phyloP scores from a whole-genome alignment of 2,888 invertebrate genomes.

The Tortrix viridana region DNA sequence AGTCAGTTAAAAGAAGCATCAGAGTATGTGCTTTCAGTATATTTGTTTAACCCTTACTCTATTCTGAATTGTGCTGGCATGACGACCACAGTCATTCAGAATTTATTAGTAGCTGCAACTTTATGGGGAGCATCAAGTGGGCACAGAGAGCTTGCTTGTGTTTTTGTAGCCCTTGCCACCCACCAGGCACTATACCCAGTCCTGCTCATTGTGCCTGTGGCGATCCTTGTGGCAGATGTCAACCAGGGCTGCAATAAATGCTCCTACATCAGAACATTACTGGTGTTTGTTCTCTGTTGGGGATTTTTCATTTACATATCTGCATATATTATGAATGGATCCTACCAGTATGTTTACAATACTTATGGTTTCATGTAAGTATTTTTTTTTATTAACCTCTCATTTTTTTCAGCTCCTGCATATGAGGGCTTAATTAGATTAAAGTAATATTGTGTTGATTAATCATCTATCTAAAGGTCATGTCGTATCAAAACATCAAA shows the following conservation, averaged over 20 bases:
- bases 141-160: slow-evolving; percentile 84
- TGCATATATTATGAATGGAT: slow-evolving; percentile 86
- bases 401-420: too few species aligned
- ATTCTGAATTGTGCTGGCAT: slow-evolving; percentile 94
- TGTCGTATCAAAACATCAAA: too few species aligned
- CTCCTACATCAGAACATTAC: slow-evolving; percentile 76
- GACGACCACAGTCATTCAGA: slow-evolving; percentile 95
- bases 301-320: slow-evolving; percentile 84
- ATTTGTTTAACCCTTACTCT: slow-evolving; percentile 95
- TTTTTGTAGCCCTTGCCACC: slow-evolving; percentile 90
- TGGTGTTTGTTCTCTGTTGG: slow-evolving; percentile 82
- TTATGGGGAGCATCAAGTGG: slow-evolving; percentile 89
- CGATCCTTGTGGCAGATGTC: slow-evolving; percentile 87
- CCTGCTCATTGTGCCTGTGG: slow-evolving; percentile 91
- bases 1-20: slow-evolving; percentile 85
- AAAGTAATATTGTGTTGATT: too few species aligned
- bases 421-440: too few species aligned
- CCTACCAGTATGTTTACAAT: slow-evolving; percentile 86
- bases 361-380: slow-evolving; percentile 94
- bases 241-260: slow-evolving; percentile 77
- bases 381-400: slow-evolving; percentile 45
- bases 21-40: slow-evolving; percentile 89
- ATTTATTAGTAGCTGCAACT: slow-evolving; percentile 90
- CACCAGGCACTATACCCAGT: slow-evolving; percentile 93
- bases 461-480: too few species aligned